These are phyloP conservation scores for Campylomormyrus tamandua DNA, from an alignment of 2,113 vertebrate species.

Conservation along the genomic window DNA sequence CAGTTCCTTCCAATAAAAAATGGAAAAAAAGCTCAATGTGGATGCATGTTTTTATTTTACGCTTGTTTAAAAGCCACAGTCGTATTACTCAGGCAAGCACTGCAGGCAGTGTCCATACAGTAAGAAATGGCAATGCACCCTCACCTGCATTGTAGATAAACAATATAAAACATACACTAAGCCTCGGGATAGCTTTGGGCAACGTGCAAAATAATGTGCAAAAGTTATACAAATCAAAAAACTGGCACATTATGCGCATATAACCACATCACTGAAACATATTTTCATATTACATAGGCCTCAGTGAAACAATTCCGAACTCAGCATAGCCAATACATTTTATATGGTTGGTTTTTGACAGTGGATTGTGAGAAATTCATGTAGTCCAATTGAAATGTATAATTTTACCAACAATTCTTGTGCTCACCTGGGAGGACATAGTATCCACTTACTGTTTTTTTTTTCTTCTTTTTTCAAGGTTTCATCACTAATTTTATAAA, in stretches of 20 bases:
- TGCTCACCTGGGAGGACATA: neutral
- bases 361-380: neutral
- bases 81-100: neutral
- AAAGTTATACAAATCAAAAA: conserved; percentile 7
- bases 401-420: neutral
- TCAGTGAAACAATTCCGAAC: neutral
- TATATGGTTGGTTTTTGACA: neutral
- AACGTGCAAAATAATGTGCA: neutral
- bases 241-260: conserved; percentile 1
- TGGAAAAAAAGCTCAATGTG: conserved; percentile 30
- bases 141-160: conserved; percentile 26
- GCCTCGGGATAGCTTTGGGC: neutral
- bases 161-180: conserved; percentile 2
- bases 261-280: neutral
- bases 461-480: neutral
- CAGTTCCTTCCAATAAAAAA: conserved; percentile 83
- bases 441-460: neutral
- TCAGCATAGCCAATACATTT: neutral
- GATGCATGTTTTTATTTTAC: neutral
- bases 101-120: neutral
- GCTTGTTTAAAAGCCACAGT: conserved; percentile 8
- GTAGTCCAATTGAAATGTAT: neutral
- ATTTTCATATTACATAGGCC: neutral
- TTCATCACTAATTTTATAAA: neutral
- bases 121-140: neutral